A percentile compares a stretch with the other conserved stretches of the same genome.
Conservation (phyloP, 2,888 invertebrate genomes). For the Callosobruchus maculatus region DNA sequence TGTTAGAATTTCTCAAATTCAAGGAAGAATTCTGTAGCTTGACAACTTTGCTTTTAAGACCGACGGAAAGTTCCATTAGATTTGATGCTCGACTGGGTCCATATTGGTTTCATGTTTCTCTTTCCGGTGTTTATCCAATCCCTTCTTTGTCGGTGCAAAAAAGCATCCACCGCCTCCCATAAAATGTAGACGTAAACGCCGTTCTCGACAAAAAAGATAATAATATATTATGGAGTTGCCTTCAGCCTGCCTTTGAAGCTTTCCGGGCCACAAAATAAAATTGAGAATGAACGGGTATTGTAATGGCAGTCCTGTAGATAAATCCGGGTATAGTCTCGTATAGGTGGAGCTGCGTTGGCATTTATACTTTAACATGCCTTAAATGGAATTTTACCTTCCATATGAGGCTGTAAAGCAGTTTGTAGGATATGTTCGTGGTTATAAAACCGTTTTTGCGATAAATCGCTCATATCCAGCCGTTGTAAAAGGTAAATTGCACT, state of each 20-base stretch:
- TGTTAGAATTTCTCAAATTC: too few species aligned
- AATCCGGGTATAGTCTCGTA: neutral
- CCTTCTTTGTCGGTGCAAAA: neutral
- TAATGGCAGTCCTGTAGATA: neutral
- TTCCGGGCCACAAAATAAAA: neutral
- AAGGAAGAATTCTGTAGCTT: too few species aligned
- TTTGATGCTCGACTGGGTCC: neutral
- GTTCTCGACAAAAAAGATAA: neutral
- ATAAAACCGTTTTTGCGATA: too few species aligned
- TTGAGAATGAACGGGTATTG: neutral
- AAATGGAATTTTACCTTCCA: neutral
- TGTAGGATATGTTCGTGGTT: too few species aligned
- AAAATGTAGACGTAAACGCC: neutral
- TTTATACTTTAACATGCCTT: neutral
- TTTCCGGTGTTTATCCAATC: neutral
- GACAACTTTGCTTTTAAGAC: too few species aligned
- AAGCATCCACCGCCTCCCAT: neutral
- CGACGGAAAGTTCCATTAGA: neutral
- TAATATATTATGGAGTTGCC: neutral
- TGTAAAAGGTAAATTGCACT: too few species aligned
- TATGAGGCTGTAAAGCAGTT: neutral
- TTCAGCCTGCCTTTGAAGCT: neutral
- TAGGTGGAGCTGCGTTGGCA: neutral
- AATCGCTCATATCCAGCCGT: too few species aligned
- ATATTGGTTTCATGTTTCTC: neutral